Conservation (phyloP, 2,888 invertebrate genomes). For the Drosophila borborema region DNA sequence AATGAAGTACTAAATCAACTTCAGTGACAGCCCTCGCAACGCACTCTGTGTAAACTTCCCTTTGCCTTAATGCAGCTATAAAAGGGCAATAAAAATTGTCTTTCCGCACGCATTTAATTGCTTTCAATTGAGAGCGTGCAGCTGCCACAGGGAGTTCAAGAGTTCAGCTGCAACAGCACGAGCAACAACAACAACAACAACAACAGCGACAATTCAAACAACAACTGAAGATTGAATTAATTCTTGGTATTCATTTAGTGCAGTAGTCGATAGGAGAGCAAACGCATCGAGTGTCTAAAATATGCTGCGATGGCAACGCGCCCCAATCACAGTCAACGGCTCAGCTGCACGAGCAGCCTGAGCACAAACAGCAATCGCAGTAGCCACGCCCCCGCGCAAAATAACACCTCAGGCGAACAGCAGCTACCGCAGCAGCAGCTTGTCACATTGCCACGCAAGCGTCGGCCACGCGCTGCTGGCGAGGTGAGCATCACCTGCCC, state of each 20-base stretch:
- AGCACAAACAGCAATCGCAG: conserved; percentile 31
- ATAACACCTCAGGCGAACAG: neutral
- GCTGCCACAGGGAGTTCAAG: conserved; percentile 47
- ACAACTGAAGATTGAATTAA: conserved; percentile 10
- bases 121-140: conserved; percentile 6
- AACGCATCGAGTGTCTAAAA: conserved; percentile 29
- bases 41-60: neutral
- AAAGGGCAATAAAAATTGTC: conserved; percentile 42
- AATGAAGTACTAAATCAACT: neutral
- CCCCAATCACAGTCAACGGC: conserved; percentile 50
- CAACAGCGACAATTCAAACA: conserved; percentile 10
- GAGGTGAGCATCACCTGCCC: conserved; percentile 84
- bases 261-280: conserved; percentile 46
- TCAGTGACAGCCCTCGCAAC: conserved; percentile 21
- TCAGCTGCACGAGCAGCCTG: conserved; percentile 52
- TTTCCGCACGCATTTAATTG: neutral
- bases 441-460: conserved; percentile 83
- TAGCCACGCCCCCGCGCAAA: conserved; percentile 29
- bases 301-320: conserved; percentile 47
- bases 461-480: conserved; percentile 84
- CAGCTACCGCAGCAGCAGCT: conserved; percentile 28
- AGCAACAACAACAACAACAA: conserved; percentile 15
- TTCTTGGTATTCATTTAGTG: conserved; percentile 11
- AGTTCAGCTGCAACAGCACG: conserved; percentile 44
- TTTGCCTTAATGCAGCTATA: conserved; percentile 12